Evolutionary conservation across 2,888 invertebrate species (phyloP).

Genomic region (Agriopis leucophaearia): DNA sequence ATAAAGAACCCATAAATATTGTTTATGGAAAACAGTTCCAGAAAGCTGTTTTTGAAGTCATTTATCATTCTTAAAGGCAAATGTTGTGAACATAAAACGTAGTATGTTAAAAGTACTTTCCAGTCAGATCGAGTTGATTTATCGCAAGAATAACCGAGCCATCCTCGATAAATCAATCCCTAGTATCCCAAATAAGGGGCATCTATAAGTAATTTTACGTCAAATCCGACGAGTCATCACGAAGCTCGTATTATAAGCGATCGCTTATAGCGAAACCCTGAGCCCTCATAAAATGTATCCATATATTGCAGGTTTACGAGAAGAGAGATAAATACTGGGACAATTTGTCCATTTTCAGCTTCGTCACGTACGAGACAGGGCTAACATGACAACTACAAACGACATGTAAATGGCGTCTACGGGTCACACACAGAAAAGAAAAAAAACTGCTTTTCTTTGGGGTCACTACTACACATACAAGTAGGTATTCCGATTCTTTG

Average conservation of each 20-base stretch:
- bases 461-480: no score
- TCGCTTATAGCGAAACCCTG: conserved; percentile 31
- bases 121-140: conserved; percentile 49
- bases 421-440: background rate
- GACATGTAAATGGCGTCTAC: conserved; percentile 15
- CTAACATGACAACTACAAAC: conserved; percentile 27
- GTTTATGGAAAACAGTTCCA: conserved; percentile 10
- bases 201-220: conserved; percentile 37
- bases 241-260: conserved; percentile 24
- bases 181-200: conserved; percentile 34
- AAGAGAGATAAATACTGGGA: conserved; percentile 39
- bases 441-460: no score
- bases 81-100: conserved; percentile 15
- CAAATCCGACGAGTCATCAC: conserved; percentile 48
- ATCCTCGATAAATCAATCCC: conserved; percentile 54
- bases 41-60: conserved; percentile 6
- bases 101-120: conserved; percentile 8
- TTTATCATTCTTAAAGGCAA: conserved; percentile 29
- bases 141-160: conserved; percentile 46
- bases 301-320: conserved; percentile 41
- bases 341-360: conserved; percentile 39
- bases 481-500: no score
- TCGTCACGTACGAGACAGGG: conserved; percentile 14
- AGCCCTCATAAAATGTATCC: conserved; percentile 45
- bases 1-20: conserved; percentile 17